These are phyloP conservation scores for Pogonus chalceus DNA, from an alignment of 1,140 invertebrate genomes.

Conservation along the genomic window DNA sequence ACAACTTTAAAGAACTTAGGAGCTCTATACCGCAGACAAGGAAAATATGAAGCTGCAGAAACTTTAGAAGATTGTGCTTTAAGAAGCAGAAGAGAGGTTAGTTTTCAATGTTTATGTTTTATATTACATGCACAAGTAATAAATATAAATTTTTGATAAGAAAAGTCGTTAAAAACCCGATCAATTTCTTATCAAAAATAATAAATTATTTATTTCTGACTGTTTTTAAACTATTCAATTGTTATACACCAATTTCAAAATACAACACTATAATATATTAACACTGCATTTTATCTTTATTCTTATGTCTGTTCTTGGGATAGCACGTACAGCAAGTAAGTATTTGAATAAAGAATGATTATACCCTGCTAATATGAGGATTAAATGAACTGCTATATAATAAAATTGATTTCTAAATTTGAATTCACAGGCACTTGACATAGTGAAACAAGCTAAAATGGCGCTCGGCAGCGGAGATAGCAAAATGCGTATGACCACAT, in stretches of 20 bases:
- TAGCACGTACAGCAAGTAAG: constrained; percentile 49
- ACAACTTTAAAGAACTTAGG: constrained; percentile 96
- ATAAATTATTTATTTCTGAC: too few species aligned
- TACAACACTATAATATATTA: not conserved
- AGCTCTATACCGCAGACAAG: constrained; percentile 92
- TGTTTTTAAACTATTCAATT: too few species aligned
- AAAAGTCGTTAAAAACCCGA: too few species aligned
- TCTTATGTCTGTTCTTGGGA: constrained; percentile 14
- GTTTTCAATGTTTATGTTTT: too few species aligned
- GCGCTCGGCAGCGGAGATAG: constrained; percentile 41
- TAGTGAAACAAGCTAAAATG: constrained; percentile 82
- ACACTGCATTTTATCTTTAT: constrained; percentile 8
- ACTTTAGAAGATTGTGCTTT: constrained; percentile 96
- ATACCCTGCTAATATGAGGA: too few species aligned
- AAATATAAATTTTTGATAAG: too few species aligned
- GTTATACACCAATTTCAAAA: not conserved
- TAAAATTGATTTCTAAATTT: too few species aligned
- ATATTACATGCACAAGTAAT: too few species aligned
- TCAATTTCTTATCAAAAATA: too few species aligned
- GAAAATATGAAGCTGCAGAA: constrained; percentile 97
- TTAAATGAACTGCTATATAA: not conserved
- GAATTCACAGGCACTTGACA: constrained; percentile 64
- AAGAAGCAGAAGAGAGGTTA: constrained; percentile 84
- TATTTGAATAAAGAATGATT: constrained; percentile 16
- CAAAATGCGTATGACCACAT: constrained; percentile 32